Evolutionary conservation across 2,888 invertebrate species (phyloP).

Genomic region (Luffia ferchaultella): DNA sequence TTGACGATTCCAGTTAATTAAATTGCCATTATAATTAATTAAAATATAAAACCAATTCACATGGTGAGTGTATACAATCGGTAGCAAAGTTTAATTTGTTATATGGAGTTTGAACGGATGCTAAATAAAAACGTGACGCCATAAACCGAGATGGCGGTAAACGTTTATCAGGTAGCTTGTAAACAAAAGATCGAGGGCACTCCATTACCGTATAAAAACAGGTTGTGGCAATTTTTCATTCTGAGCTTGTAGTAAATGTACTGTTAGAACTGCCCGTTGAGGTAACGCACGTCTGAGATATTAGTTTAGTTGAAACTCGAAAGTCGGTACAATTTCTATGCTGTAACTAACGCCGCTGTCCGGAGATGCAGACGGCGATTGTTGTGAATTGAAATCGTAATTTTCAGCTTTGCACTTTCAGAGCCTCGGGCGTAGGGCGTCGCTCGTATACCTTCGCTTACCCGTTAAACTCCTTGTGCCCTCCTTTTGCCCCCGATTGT

Average conservation of each 20-base stretch:
- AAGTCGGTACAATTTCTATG: slow-evolving; percentile 1
- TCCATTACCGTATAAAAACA: neutral
- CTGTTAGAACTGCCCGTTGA: neutral
- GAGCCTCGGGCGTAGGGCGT: slow-evolving; percentile 22
- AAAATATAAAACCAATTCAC: no score
- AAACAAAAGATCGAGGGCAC: neutral
- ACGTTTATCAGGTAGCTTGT: neutral
- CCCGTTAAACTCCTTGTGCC: neutral
- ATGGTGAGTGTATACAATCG: no score
- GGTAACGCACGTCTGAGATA: neutral
- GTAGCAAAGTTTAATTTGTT: no score
- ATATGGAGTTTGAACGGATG: no score
- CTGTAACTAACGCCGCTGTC: neutral
- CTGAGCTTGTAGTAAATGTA: neutral
- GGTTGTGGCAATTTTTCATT: neutral
- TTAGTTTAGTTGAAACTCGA: slow-evolving; percentile 1
- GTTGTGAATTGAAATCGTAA: slow-evolving; percentile 25
- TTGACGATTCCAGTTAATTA: no score
- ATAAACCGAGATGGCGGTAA: neutral
- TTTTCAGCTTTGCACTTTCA: slow-evolving; percentile 34
- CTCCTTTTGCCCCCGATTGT: neutral
- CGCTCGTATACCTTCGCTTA: no score
- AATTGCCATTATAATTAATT: no score
- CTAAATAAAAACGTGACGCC: neutral
- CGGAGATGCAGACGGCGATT: slow-evolving; percentile 3